Evolutionary conservation across 1,140 invertebrate species (phyloP).

Genomic region (Hypothenemus hampei): DNA sequence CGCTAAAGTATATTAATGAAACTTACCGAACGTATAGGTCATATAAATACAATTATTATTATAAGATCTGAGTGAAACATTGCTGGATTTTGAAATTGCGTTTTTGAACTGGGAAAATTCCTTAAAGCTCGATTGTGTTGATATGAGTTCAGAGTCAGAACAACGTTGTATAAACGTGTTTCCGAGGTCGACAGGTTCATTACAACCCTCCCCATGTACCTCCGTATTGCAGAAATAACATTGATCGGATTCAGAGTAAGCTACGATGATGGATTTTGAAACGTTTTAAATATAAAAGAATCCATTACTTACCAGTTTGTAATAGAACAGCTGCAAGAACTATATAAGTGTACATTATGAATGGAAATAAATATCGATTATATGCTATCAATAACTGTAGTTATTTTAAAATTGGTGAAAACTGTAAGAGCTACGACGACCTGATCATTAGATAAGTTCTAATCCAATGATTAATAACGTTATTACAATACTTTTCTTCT

Average conservation of each 20-base stretch:
- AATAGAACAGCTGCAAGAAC: too few relatives aligned
- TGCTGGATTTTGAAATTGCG: not conserved
- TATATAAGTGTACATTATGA: too few relatives aligned
- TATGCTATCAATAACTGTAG: too few relatives aligned
- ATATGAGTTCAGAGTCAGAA: not conserved
- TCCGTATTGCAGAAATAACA: slow-evolving; percentile 48
- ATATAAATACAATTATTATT: slow-evolving; percentile 1
- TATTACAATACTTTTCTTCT: too few relatives aligned
- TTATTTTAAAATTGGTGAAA: too few relatives aligned
- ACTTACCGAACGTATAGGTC: slow-evolving; percentile 7
- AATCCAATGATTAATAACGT: too few relatives aligned
- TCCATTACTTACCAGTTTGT: not conserved
- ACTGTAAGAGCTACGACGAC: too few relatives aligned
- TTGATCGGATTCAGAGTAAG: slow-evolving; percentile 58
- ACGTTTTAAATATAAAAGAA: too few relatives aligned
- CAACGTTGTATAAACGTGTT: not conserved
- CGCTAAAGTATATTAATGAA: not conserved
- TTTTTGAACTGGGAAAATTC: not conserved
- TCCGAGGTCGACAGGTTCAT: slow-evolving; percentile 1
- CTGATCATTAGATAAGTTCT: too few relatives aligned
- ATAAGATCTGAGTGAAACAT: not conserved
- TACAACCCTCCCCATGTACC: slow-evolving; percentile 1
- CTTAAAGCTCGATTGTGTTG: not conserved
- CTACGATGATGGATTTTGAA: not conserved
- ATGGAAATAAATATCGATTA: too few relatives aligned